Evolutionary conservation across 2,888 invertebrate species (phyloP).

Genomic region (Scaptomyza flava): DNA sequence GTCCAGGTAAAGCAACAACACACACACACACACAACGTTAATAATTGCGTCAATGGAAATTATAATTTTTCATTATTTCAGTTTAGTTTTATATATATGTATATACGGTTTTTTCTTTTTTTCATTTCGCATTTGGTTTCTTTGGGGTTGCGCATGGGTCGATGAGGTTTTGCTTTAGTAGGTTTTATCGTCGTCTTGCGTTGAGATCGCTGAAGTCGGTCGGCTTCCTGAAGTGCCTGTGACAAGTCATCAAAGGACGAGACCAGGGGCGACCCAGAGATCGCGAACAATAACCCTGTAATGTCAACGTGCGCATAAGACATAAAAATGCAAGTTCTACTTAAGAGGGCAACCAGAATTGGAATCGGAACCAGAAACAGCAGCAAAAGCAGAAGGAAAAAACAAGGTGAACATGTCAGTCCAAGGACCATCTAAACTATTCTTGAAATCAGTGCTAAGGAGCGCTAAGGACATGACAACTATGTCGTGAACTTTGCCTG

Average conservation of each 20-base stretch:
- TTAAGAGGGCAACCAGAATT: constrained; percentile 14
- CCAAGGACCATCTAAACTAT: constrained; percentile 43
- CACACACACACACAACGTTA: constrained; percentile 29
- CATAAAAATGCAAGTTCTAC: constrained; percentile 44
- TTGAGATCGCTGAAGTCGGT: constrained; percentile 31
- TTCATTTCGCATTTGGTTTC: constrained; percentile 30
- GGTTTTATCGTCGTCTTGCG: constrained; percentile 26
- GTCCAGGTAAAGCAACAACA: constrained; percentile 35
- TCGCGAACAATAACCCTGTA: constrained; percentile 66
- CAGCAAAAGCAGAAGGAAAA: constrained; percentile 4
- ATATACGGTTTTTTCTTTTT: background rate
- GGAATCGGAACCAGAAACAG: constrained; percentile 4
- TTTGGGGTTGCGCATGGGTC: constrained; percentile 47
- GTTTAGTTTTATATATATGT: background rate
- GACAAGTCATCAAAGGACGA: constrained; percentile 61
- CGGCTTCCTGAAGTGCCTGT: constrained; percentile 53
- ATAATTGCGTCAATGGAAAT: constrained; percentile 68
- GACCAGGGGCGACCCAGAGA: constrained; percentile 50
- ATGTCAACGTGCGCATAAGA: constrained; percentile 54
- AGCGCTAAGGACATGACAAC: background rate
- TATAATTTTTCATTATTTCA: constrained; percentile 79
- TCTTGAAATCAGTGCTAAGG: constrained; percentile 35
- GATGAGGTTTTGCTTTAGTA: constrained; percentile 31
- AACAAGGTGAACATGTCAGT: constrained; percentile 62
- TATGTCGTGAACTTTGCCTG: constrained; percentile 13